Conservation (phyloP, 2,888 invertebrate species). For the Microplitis manilae region DNA sequence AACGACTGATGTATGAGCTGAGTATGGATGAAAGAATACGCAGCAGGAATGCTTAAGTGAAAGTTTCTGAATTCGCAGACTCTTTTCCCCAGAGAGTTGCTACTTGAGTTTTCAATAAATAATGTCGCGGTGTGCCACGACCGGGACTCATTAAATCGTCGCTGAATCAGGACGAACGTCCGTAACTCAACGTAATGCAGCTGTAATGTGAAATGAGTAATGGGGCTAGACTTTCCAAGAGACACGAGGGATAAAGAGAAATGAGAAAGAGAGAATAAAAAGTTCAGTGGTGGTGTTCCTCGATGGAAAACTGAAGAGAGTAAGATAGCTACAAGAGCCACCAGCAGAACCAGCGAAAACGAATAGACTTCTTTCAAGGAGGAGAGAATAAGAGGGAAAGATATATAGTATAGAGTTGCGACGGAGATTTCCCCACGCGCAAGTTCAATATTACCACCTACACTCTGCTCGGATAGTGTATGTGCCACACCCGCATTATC, state of each 20-base stretch:
- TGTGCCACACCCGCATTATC: constrained; percentile 53
- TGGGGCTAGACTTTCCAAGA: constrained; percentile 48
- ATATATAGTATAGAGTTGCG: constrained; percentile 23
- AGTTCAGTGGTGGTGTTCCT: constrained; percentile 14
- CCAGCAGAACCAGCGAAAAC: constrained; percentile 16
- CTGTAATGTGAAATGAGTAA: constrained; percentile 55
- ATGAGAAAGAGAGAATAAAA: not conserved
- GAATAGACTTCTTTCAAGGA: constrained; percentile 20
- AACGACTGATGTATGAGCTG: too few relatives aligned
- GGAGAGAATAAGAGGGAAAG: constrained; percentile 34
- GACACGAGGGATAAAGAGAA: constrained; percentile 9
- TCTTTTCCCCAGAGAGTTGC: not conserved
- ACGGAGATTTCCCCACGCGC: constrained; percentile 31
- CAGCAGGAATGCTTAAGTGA: not conserved
- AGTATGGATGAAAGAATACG: not conserved
- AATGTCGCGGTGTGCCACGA: constrained; percentile 48
- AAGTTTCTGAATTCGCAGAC: not conserved
- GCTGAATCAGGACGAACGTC: constrained; percentile 49
- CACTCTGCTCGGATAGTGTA: constrained; percentile 42
- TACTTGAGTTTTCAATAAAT: constrained; percentile 50
- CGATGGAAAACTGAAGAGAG: constrained; percentile 8
- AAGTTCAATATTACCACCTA: constrained; percentile 46
- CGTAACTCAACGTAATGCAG: constrained; percentile 50
- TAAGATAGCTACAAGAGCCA: not conserved
- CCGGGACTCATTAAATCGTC: constrained; percentile 55